phyloP scores from a whole-genome alignment of 1,140 invertebrate species.

The Euura saliciscinereae region DNA sequence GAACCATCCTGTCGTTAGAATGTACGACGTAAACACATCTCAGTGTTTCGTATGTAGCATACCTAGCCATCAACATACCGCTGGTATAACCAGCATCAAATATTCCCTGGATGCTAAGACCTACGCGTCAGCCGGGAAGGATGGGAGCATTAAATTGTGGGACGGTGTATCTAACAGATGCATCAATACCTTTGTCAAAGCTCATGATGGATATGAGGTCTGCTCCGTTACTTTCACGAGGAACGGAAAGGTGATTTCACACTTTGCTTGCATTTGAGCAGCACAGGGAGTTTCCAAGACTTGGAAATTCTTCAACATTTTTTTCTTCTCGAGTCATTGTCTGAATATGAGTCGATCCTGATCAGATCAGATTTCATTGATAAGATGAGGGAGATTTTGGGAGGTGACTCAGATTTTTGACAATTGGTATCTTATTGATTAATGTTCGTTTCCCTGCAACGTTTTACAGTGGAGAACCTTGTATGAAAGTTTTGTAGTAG shows the following conservation, averaged over 20 bases:
- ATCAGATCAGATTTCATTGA: too few species aligned
- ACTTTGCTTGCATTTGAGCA: neutral
- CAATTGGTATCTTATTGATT: too few species aligned
- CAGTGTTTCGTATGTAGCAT: conserved; percentile 95
- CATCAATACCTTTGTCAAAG: conserved; percentile 90
- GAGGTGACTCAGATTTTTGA: too few species aligned
- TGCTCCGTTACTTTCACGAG: conserved; percentile 93
- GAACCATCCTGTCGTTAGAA: conserved; percentile 85
- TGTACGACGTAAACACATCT: conserved; percentile 95
- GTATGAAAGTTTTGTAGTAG: too few species aligned
- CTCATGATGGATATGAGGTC: conserved; percentile 94
- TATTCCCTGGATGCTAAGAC: conserved; percentile 80
- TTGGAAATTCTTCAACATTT: too few species aligned
- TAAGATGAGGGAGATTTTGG: too few species aligned
- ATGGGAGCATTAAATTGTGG: conserved; percentile 95
- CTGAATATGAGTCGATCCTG: too few species aligned
- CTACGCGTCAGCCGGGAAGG: conserved; percentile 90
- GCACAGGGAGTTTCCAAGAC: neutral
- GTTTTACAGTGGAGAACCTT: too few species aligned
- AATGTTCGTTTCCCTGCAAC: too few species aligned
- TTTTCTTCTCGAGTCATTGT: too few species aligned
- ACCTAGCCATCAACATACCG: conserved; percentile 90
- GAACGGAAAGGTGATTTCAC: conserved; percentile 86
- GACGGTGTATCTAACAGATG: conserved; percentile 94
- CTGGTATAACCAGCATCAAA: conserved; percentile 84